Evolutionary conservation across 1,140 invertebrate species (phyloP).

Genomic region (Trinorchestia longiramus): DNA sequence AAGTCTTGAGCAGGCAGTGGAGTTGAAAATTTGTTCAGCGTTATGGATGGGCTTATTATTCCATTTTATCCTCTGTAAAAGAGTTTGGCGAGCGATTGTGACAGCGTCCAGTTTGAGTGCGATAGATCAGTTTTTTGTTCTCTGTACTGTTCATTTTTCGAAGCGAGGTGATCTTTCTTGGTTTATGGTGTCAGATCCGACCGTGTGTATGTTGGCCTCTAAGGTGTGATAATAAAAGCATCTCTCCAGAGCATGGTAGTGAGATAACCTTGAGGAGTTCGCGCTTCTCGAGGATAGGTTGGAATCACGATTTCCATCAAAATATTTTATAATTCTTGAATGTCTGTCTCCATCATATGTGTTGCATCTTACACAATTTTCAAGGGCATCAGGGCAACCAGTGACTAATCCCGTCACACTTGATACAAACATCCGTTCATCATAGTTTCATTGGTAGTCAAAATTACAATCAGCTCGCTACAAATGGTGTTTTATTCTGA

Average conservation of each 20-base stretch:
- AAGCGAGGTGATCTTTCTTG: neutral
- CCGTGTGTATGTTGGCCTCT: too few species aligned
- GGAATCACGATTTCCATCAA: neutral
- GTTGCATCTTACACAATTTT: too few species aligned
- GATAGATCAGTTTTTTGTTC: neutral
- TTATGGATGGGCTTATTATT: neutral
- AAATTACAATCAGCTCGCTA: too few species aligned
- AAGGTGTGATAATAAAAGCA: too few species aligned
- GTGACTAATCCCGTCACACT: too few species aligned
- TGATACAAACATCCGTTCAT: too few species aligned
- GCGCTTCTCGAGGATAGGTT: neutral
- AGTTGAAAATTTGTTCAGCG: neutral
- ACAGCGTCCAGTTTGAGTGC: neutral
- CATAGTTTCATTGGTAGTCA: too few species aligned
- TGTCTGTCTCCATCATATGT: neutral
- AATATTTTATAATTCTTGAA: neutral
- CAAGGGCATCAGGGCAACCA: too few species aligned
- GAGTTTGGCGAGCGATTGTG: neutral
- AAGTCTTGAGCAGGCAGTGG: too few species aligned
- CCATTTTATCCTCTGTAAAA: neutral
- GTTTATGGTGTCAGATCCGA: neutral
- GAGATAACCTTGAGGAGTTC: neutral
- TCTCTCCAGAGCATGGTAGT: too few species aligned
- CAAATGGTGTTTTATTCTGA: too few species aligned
- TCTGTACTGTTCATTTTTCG: neutral